These are phyloP conservation scores for Cyprinodon brontotheroides DNA, from an alignment of 2,113 vertebrate genomes.

Conservation along the genomic window DNA sequence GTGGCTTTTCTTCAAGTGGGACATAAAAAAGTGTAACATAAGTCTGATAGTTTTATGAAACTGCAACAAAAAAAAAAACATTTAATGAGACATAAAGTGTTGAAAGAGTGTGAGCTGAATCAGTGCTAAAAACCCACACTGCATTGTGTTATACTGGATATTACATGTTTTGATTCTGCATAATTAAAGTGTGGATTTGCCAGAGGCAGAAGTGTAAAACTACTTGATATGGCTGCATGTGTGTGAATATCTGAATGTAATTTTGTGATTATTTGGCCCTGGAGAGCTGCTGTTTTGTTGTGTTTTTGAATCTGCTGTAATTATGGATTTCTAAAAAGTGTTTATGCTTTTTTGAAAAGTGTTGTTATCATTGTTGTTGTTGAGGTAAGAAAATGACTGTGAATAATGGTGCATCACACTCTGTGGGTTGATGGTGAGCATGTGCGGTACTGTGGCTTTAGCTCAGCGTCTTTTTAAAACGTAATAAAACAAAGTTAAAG, in stretches of 20 bases:
- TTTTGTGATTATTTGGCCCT: conserved; percentile 46
- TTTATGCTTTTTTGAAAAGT: conserved; percentile 17
- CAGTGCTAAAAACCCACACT: neutral
- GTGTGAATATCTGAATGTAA: neutral
- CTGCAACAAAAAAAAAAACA: too few relatives aligned
- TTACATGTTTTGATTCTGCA: neutral
- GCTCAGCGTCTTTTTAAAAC: neutral
- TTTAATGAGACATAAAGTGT: conserved; percentile 1
- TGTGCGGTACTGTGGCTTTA: neutral
- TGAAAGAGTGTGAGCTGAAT: conserved; percentile 2
- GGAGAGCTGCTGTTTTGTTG: conserved; percentile 54
- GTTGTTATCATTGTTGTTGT: conserved; percentile 9
- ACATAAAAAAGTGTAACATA: neutral
- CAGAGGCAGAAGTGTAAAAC: neutral
- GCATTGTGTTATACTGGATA: neutral
- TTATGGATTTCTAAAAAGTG: conserved; percentile 5
- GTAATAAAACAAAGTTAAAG: neutral
- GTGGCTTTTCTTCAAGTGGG: neutral
- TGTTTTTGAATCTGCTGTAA: conserved; percentile 28
- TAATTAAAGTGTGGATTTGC: conserved; percentile 1
- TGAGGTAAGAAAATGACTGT: conserved; percentile 3
- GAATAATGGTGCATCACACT: neutral
- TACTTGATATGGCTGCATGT: conserved; percentile 1
- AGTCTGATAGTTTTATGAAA: neutral
- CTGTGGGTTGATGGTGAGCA: neutral